These are phyloP conservation scores for Eubasilissa splendida DNA, from an alignment of 2,888 invertebrate species.

Conservation along the genomic window DNA sequence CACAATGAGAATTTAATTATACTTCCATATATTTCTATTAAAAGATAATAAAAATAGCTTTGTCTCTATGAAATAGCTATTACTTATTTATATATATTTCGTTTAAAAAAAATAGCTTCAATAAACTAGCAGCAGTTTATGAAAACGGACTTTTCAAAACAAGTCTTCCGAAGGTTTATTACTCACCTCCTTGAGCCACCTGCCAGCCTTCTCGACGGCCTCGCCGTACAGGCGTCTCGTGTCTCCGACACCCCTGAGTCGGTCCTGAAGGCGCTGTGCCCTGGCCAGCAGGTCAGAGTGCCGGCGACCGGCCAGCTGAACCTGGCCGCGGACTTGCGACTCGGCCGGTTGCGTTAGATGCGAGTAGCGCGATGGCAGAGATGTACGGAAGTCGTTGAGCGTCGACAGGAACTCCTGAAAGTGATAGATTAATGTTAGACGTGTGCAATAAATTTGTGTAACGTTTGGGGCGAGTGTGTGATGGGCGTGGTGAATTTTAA, in stretches of 20 bases:
- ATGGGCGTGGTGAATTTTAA: no score
- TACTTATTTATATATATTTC: no score
- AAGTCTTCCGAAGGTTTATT: no score
- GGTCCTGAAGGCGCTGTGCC: slow-evolving; percentile 88
- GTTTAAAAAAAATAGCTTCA: no score
- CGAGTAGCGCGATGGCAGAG: slow-evolving; percentile 85
- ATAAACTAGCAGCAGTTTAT: no score
- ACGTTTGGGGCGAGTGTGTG: no score
- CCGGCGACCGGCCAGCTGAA: slow-evolving; percentile 83
- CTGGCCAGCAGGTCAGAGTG: slow-evolving; percentile 88
- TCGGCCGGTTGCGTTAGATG: slow-evolving; percentile 82
- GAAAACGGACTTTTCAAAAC: no score
- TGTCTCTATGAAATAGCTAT: no score
- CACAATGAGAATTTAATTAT: no score
- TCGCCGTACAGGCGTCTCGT: slow-evolving; percentile 78
- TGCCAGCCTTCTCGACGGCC: slow-evolving; percentile 84
- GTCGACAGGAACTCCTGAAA: slow-evolving; percentile 83
- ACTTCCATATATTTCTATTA: no score
- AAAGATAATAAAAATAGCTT: no score
- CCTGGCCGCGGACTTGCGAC: slow-evolving; percentile 84
- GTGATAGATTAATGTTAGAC: background rate
- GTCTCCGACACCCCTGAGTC: slow-evolving; percentile 83
- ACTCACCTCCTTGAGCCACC: slow-evolving; percentile 83
- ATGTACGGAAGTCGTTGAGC: slow-evolving; percentile 90
- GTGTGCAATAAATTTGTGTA: no score